Base-by-base conservation (phyloP, 2,113 vertebrate species). In the Neolamprologus devosi region DNA sequence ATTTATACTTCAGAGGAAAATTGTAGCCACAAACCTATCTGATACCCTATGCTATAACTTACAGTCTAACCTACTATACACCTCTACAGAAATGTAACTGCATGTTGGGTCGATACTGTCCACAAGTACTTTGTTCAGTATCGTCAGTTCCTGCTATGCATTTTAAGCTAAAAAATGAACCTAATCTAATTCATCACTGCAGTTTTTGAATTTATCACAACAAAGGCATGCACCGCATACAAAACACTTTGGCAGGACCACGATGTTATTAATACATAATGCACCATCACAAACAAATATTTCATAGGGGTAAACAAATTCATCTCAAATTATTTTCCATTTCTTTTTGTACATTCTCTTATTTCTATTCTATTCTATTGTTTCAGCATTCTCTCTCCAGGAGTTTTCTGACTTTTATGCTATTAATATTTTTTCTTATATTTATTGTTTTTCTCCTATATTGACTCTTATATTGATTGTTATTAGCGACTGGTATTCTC, bases 21-120 rank as follows among this genome's bases (percentile, higher is more conserved):
- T 60, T 60, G 57, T 30, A 17, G 30, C 57, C 26, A 17, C 26
- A 60, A 60, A 30, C 26, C 26, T 60, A 60, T 30, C 26, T 60
- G 26, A 30, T 17, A 30, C 26, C 14, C 8, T 4, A 17, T 58
- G 55, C 55, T 30, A 14, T 17, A 17, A 17, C 55, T 58, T 30
- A 5, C 26, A 30, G 55, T 28, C 55, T 60, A 9, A 60, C 26
- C 26, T 17, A 60, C 26, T 9, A 17, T 30, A 60, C 8, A 60
- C 57, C 57, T 60, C 57, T 60, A 16, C 28, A 60, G 14, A 60
- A 60, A 60, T 60, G 57, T 60, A 60, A 60, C 57, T 30, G 57
- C 57, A 60, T 30, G 57, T 60, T 60, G 26, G 14, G 5, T 14
- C 3, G 14, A 60, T 17, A 30, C 5, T 4, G 26, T 60, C 57